These are phyloP conservation scores for Thecocarcelia acutangulata DNA, from an alignment of 2,888 invertebrate genomes.

Conservation along the genomic window DNA sequence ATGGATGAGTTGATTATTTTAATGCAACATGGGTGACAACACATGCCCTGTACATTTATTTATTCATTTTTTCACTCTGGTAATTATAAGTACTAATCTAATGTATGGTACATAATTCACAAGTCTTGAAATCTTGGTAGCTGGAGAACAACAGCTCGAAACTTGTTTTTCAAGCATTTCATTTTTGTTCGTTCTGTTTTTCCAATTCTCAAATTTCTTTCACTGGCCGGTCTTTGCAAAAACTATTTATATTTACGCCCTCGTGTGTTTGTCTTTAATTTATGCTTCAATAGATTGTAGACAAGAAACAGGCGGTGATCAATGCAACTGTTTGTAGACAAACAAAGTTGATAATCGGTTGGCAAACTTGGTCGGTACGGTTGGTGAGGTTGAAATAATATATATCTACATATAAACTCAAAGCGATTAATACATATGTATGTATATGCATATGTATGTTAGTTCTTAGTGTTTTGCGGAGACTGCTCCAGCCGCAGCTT, in stretches of 20 bases:
- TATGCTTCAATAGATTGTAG: conserved; percentile 64
- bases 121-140: conserved; percentile 44
- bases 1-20: conserved; percentile 57
- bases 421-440: conserved; percentile 56
- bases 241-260: conserved; percentile 54
- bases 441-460: conserved; percentile 18
- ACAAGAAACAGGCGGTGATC: conserved; percentile 60
- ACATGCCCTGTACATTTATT: conserved; percentile 56
- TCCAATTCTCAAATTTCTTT: conserved; percentile 19
- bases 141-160: conserved; percentile 37
- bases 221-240: conserved; percentile 26
- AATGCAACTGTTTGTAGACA: conserved; percentile 55
- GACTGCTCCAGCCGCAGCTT: conserved; percentile 29
- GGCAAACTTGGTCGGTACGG: conserved; percentile 26
- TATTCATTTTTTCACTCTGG: conserved; percentile 31
- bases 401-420: not conserved
- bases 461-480: conserved; percentile 24
- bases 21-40: conserved; percentile 63
- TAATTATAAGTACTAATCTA: conserved; percentile 67
- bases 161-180: conserved; percentile 45
- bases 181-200: not conserved
- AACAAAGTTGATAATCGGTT: conserved; percentile 59
- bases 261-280: conserved; percentile 66
- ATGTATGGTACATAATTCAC: conserved; percentile 37
- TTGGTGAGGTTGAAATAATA: not conserved